These are phyloP conservation scores for Theristicus caerulescens DNA, from an alignment of 2,113 vertebrate genomes.

Conservation along the genomic window DNA sequence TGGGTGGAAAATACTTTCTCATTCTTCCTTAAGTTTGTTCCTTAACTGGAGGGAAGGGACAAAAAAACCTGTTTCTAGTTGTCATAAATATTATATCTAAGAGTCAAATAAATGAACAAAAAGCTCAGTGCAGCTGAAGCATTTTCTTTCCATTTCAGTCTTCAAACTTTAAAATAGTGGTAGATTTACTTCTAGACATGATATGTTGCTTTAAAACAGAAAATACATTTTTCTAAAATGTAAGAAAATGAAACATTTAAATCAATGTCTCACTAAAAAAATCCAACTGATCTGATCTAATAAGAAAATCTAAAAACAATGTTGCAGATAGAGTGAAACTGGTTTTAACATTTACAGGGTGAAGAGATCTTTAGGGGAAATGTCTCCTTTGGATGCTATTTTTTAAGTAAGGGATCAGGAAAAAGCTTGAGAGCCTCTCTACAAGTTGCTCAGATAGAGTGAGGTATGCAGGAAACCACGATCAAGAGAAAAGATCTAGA, in stretches of 20 bases:
- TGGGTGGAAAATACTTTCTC: background rate
- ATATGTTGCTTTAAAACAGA: background rate
- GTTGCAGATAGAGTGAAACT: background rate
- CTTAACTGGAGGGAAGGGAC: background rate
- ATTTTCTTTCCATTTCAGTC: background rate
- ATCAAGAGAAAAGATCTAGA: background rate
- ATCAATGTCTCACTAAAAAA: background rate
- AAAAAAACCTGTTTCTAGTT: background rate
- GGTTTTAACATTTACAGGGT: background rate
- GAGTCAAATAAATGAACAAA: background rate
- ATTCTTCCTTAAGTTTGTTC: background rate
- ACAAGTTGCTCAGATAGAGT: background rate
- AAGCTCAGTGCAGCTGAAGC: background rate
- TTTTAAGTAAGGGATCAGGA: background rate
- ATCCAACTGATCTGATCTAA: background rate
- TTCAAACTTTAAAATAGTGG: background rate
- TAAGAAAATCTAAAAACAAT: background rate
- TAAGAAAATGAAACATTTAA: background rate
- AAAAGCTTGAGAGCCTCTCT: background rate
- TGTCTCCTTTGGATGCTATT: background rate
- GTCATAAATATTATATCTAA: background rate
- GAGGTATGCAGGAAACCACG: background rate
- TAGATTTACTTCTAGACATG: background rate
- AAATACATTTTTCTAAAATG: background rate
- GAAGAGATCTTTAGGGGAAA: background rate